These are phyloP conservation scores for Apis laboriosa DNA, from an alignment of 1,140 invertebrate genomes.

Conservation along the genomic window DNA sequence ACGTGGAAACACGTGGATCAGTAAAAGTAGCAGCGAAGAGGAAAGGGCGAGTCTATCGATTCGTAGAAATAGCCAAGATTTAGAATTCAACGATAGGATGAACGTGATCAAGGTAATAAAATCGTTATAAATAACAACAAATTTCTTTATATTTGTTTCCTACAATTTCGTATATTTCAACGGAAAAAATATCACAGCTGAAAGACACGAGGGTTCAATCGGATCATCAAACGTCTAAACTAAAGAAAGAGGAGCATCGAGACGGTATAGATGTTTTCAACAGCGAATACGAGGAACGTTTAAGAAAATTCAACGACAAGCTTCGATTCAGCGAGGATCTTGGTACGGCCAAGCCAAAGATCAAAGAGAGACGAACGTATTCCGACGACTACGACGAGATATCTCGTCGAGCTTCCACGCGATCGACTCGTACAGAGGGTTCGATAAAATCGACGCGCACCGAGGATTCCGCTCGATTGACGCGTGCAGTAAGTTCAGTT, in stretches of 20 bases:
- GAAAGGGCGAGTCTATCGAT: constrained; percentile 42
- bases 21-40: constrained; percentile 70
- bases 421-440: neutral
- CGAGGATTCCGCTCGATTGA: neutral
- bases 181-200: neutral
- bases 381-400: constrained; percentile 71
- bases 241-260: neutral
- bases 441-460: neutral
- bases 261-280: constrained; percentile 34
- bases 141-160: neutral
- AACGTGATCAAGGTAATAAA: constrained; percentile 43
- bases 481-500: neutral
- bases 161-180: neutral
- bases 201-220: constrained; percentile 34
- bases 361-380: constrained; percentile 62
- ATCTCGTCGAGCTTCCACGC: constrained; percentile 18
- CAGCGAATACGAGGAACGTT: constrained; percentile 47
- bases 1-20: constrained; percentile 63
- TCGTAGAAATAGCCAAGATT: constrained; percentile 67
- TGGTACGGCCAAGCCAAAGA: constrained; percentile 15
- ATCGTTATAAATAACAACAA: neutral
- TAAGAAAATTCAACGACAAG: constrained; percentile 58
- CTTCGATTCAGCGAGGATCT: constrained; percentile 68
- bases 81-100: constrained; percentile 67
- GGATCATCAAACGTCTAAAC: constrained; percentile 4